Conservation (phyloP, 2,888 invertebrate species). For the Dicyrtoma fusca region DNA sequence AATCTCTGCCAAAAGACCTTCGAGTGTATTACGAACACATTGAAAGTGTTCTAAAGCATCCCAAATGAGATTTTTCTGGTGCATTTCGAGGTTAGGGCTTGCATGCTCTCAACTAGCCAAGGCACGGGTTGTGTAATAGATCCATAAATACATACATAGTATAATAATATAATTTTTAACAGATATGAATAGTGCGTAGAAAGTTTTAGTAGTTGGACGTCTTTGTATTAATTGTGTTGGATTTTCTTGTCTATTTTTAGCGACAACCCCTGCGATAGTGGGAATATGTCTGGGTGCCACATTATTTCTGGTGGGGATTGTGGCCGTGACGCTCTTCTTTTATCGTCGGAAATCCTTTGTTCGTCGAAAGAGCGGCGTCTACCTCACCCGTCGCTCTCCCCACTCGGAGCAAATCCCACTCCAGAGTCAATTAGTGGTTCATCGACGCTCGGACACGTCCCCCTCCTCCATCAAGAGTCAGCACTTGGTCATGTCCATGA, state of each 20-base stretch:
- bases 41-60: too few species aligned
- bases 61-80: too few species aligned
- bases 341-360: conserved; percentile 64
- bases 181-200: too few species aligned
- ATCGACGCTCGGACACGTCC: conserved; percentile 42
- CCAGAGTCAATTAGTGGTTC: conserved; percentile 49
- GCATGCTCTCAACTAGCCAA: too few species aligned
- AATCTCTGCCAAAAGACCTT: too few species aligned
- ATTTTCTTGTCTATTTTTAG: conserved; percentile 59
- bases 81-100: too few species aligned
- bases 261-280: conserved; percentile 65
- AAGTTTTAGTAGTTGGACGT: too few species aligned
- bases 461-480: conserved; percentile 40
- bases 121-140: too few species aligned
- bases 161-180: too few species aligned
- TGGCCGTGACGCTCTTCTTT: conserved; percentile 70
- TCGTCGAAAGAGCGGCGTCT: conserved; percentile 52
- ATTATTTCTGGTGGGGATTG: conserved; percentile 66
- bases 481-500: conserved; percentile 49
- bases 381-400: conserved; percentile 48
- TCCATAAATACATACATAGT: too few species aligned
- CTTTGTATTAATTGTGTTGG: too few species aligned
- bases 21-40: too few species aligned
- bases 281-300: conserved; percentile 68
- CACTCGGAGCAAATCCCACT: conserved; percentile 53